Percentiles rank a stretch among this genome's conserved stretches.
phyloP scores from a whole-genome alignment of 2,797 vertebrate species.

The Serranus cabrilla region DNA sequence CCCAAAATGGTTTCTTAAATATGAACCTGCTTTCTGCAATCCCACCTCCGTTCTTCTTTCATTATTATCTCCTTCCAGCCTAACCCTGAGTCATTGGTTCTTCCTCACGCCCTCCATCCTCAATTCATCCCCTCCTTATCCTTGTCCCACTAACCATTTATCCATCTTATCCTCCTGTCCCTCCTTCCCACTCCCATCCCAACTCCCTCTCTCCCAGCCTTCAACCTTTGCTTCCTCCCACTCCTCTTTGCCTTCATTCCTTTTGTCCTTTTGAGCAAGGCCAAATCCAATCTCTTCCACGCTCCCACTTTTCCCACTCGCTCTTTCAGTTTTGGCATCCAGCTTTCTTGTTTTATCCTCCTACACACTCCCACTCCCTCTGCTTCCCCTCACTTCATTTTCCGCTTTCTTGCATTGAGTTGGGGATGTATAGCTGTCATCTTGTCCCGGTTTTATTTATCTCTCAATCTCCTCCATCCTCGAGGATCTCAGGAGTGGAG shows the following conservation, averaged over 20 bases:
- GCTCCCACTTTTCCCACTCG: slow-evolving; percentile 71
- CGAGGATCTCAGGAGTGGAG: slow-evolving; percentile 26
- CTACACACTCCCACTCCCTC: slow-evolving; percentile 58
- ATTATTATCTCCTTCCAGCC: slow-evolving; percentile 17
- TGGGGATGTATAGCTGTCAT: slow-evolving; percentile 35
- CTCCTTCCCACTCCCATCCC: slow-evolving; percentile 23
- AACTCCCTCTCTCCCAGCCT: slow-evolving; percentile 9
- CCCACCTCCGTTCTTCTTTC: slow-evolving; percentile 4
- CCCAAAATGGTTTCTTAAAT: not conserved
- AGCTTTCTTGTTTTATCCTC: slow-evolving; percentile 55
- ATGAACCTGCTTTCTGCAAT: not conserved
- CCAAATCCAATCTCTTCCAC: slow-evolving; percentile 76
- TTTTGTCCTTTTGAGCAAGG: slow-evolving; percentile 61
- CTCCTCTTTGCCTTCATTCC: slow-evolving; percentile 43
- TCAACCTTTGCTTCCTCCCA: slow-evolving; percentile 41
- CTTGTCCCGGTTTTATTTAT: slow-evolving; percentile 35
- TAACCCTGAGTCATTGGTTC: slow-evolving; percentile 29
- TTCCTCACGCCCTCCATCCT: not conserved
- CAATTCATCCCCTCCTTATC: slow-evolving; percentile 38
- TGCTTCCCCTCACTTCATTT: slow-evolving; percentile 42
- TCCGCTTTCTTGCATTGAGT: slow-evolving; percentile 25
- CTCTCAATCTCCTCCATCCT: slow-evolving; percentile 32
- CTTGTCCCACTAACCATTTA: slow-evolving; percentile 36
- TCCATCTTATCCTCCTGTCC: slow-evolving; percentile 30
- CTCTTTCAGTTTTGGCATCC: slow-evolving; percentile 53